These are phyloP conservation scores for Nothocercus nigrocapillus DNA, from an alignment of 2,113 vertebrate species.

Conservation along the genomic window DNA sequence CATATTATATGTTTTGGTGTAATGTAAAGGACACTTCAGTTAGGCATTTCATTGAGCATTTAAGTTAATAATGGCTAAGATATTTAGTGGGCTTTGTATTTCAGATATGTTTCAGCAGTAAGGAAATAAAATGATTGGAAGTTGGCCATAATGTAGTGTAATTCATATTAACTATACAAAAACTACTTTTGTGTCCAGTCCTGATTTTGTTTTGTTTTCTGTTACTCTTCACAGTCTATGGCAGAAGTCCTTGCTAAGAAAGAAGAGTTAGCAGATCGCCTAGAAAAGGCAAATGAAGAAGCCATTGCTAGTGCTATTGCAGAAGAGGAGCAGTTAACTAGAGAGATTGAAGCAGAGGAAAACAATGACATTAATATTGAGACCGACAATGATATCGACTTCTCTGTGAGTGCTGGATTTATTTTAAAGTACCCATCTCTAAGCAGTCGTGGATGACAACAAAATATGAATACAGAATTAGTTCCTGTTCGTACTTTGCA, in stretches of 20 bases:
- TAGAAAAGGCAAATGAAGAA: conserved; percentile 98
- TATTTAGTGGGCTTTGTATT: neutral
- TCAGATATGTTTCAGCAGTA: neutral
- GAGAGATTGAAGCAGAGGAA: conserved; percentile 95
- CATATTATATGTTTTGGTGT: neutral
- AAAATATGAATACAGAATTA: neutral
- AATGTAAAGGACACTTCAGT: neutral
- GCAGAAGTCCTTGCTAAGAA: conserved; percentile 98
- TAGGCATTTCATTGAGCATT: neutral
- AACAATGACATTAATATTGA: conserved; percentile 91
- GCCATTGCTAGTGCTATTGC: conserved; percentile 98
- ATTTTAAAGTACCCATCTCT: neutral
- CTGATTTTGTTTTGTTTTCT: neutral
- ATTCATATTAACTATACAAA: neutral
- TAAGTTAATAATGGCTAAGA: neutral
- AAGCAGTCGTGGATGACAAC: neutral
- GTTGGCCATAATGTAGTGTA: neutral
- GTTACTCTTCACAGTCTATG: conserved; percentile 85
- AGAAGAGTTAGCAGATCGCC: conserved; percentile 94
- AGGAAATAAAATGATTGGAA: neutral
- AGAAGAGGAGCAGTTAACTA: conserved; percentile 95
- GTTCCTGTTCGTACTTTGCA: neutral
- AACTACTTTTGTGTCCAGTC: neutral
- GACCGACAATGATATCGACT: conserved; percentile 93
- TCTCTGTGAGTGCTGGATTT: conserved; percentile 84